Conservation (phyloP, 1,140 invertebrate species). For the Hylaeus anthracinus region DNA sequence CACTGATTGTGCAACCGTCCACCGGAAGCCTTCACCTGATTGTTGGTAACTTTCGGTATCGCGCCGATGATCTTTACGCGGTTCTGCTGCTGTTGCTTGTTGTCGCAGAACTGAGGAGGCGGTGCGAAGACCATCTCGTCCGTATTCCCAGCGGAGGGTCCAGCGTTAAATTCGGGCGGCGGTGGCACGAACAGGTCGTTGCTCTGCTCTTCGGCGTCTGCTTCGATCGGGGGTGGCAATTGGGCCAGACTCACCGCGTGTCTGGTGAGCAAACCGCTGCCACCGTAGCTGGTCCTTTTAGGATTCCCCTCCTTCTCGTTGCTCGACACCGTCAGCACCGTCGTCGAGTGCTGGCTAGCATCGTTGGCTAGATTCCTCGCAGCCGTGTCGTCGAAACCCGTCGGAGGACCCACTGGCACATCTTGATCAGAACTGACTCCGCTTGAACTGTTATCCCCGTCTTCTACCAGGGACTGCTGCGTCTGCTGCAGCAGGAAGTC, state of each 20-base stretch:
- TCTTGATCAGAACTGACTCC: conserved; percentile 94
- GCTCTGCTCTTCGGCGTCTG: conserved; percentile 85
- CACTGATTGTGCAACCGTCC: conserved; percentile 82
- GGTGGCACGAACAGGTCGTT: conserved; percentile 87
- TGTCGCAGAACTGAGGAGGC: conserved; percentile 87
- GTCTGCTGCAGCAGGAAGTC: conserved; percentile 85
- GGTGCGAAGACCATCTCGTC: conserved; percentile 84
- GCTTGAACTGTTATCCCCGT: conserved; percentile 93
- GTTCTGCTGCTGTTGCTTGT: conserved; percentile 74
- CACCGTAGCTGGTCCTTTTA: conserved; percentile 72
- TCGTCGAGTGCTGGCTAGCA: conserved; percentile 72
- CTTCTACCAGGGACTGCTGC: conserved; percentile 83
- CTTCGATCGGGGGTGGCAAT: conserved; percentile 90
- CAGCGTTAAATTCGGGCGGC: conserved; percentile 88
- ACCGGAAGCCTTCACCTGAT: conserved; percentile 79
- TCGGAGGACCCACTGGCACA: conserved; percentile 79
- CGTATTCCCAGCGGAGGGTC: conserved; percentile 75
- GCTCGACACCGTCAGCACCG: conserved; percentile 73
- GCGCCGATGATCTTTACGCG: conserved; percentile 90
- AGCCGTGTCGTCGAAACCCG: conserved; percentile 77
- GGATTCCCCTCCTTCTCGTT: conserved; percentile 71
- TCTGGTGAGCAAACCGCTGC: conserved; percentile 82
- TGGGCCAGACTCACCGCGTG: conserved; percentile 89
- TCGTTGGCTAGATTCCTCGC: conserved; percentile 70
- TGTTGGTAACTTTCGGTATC: conserved; percentile 84